Evolutionary conservation across 92 coral and sea anemone species (phyloP).

Genomic region (Chrysogorgia sp.): DNA sequence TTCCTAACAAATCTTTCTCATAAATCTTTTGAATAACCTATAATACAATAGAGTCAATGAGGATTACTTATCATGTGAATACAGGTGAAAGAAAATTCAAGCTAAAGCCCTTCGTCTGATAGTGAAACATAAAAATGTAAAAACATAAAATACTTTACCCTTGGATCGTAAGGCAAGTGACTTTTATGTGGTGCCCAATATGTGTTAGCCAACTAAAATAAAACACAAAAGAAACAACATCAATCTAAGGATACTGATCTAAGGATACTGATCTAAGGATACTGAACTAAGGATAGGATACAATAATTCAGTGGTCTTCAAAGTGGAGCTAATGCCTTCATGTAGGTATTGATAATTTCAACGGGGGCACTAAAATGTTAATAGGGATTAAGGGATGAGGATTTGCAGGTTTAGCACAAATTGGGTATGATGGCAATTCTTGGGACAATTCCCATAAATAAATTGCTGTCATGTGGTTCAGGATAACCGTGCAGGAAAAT

Average conservation of each 20-base stretch:
- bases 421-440: too few species aligned
- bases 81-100: background rate
- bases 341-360: too few species aligned
- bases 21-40: constrained; percentile 83
- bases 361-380: too few species aligned
- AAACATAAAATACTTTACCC: constrained; percentile 52
- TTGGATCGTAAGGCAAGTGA: constrained; percentile 72
- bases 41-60: background rate
- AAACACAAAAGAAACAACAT: background rate
- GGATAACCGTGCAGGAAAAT: too few species aligned
- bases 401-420: too few species aligned
- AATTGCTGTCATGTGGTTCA: too few species aligned
- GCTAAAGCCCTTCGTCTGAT: background rate
- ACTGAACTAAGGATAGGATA: too few species aligned
- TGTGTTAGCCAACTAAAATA: constrained; percentile 77
- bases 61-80: background rate
- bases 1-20: constrained; percentile 80
- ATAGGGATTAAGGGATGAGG: too few species aligned
- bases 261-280: too few species aligned
- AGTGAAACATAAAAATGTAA: background rate
- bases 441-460: too few species aligned
- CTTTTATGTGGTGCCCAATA: constrained; percentile 77
- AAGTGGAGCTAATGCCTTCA: too few species aligned
- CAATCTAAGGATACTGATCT: background rate
- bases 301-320: too few species aligned